phyloP scores from a whole-genome alignment of 2,113 vertebrate species.

The Diphyllodes magnificus region DNA sequence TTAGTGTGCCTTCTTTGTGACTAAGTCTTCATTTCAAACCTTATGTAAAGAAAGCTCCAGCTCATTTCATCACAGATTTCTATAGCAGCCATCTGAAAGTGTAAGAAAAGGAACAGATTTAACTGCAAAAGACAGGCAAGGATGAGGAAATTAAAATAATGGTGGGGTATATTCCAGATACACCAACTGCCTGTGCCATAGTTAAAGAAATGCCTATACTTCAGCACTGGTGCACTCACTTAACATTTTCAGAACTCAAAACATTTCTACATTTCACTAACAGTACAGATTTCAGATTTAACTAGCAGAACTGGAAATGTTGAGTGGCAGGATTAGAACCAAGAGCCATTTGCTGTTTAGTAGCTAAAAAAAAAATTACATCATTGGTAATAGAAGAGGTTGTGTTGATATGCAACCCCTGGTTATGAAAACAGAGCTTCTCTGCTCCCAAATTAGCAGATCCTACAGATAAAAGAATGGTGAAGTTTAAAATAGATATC shows the following conservation, averaged over 20 bases:
- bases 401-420: neutral
- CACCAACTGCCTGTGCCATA: neutral
- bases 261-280: neutral
- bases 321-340: neutral
- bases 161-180: neutral
- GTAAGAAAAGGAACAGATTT: neutral
- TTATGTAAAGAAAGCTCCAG: neutral
- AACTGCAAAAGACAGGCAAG: neutral
- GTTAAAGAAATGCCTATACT: neutral
- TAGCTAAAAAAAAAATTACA: neutral
- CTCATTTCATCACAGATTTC: neutral
- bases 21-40: neutral
- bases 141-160: neutral
- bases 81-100: neutral
- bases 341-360: neutral
- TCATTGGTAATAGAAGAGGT: neutral
- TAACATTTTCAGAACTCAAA: neutral
- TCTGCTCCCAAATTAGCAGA: neutral
- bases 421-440: neutral
- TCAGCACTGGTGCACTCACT: neutral
- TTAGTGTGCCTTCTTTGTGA: neutral
- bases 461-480: neutral
- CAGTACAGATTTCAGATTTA: neutral
- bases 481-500: neutral
- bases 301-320: neutral